Percentiles rank a stretch among this genome's conserved stretches.
phyloP scores from a whole-genome alignment of 2,888 invertebrate genomes.

The Dicranocentrus wangi region DNA sequence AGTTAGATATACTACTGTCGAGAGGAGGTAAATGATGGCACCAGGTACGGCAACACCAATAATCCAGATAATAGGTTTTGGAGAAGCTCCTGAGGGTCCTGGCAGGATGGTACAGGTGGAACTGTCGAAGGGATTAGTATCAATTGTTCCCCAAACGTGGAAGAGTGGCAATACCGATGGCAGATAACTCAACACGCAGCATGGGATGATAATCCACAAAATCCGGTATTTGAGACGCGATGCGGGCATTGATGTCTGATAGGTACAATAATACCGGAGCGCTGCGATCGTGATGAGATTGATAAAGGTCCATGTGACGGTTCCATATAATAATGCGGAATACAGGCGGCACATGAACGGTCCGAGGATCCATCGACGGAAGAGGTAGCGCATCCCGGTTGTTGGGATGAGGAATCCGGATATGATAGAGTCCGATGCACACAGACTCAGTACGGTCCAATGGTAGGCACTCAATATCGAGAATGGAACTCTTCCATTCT shows the following conservation, averaged over 20 bases:
- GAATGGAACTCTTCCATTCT: no score
- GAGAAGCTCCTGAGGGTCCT: slow-evolving; percentile 6
- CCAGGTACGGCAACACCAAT: slow-evolving; percentile 12
- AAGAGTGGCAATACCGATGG: neutral
- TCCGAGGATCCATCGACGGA: neutral
- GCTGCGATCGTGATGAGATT: slow-evolving; percentile 26
- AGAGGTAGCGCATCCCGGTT: neutral
- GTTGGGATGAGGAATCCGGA: neutral
- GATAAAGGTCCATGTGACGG: slow-evolving; percentile 16
- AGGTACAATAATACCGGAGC: neutral
- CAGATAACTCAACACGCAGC: neutral
- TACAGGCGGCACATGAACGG: neutral
- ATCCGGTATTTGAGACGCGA: neutral
- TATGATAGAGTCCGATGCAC: slow-evolving; percentile 13
- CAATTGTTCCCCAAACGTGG: slow-evolving; percentile 16
- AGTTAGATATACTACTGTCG: neutral
- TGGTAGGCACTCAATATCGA: no score
- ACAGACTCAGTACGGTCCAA: neutral
- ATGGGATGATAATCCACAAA: no score
- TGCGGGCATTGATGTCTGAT: neutral
- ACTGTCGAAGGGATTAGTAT: neutral
- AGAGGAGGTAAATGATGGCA: neutral
- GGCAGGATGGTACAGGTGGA: slow-evolving; percentile 43
- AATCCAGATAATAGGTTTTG: slow-evolving; percentile 26
- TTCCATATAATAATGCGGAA: slow-evolving; percentile 2